phyloP scores from a whole-genome alignment of 2,888 invertebrate genomes.

The Diarsia mendica region DNA sequence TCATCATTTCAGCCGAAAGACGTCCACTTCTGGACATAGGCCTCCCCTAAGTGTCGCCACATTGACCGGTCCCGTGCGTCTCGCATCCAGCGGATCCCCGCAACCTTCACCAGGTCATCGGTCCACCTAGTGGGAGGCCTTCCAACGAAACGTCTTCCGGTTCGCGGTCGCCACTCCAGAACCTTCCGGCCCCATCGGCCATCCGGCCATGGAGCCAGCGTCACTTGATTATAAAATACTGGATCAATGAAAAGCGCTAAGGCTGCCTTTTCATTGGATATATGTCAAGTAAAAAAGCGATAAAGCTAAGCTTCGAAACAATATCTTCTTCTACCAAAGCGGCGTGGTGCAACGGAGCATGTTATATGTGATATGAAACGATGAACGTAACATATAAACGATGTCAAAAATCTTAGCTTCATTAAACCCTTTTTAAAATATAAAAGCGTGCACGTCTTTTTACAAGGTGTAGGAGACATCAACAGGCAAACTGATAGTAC shows the following conservation, averaged over 20 bases:
- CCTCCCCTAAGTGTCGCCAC: no score
- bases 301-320: conserved; percentile 5
- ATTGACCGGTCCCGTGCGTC: no score
- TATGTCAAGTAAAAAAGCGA: background rate
- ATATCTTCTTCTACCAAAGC: background rate
- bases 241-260: conserved; percentile 1
- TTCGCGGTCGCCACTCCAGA: no score
- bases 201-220: no score
- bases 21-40: no score
- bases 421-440: background rate
- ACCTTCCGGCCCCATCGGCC: no score
- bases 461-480: background rate
- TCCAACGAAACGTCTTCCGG: no score
- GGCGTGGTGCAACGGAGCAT: background rate
- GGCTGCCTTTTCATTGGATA: background rate
- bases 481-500: background rate
- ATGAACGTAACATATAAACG: background rate
- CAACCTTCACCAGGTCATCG: no score
- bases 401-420: background rate
- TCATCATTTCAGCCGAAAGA: no score
- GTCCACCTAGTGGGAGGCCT: no score
- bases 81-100: no score
- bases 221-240: background rate
- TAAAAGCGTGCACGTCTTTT: background rate
- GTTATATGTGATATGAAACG: background rate